Base-by-base conservation (phyloP, 2,888 invertebrate species). In the Harmothoe impar region DNA sequence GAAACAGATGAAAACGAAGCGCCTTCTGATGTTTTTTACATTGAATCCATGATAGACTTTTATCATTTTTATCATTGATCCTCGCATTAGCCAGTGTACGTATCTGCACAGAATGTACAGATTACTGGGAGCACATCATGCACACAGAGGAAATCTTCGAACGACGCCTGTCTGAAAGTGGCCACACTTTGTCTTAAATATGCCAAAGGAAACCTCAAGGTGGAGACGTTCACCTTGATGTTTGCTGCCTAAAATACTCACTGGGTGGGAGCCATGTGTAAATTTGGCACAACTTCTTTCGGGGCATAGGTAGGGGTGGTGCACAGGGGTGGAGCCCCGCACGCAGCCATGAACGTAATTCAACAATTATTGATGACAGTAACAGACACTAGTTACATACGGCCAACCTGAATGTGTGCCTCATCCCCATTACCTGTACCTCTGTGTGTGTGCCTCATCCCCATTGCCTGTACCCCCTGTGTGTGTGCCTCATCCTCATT, bases 241-340 rank as follows among this genome's bases (percentile, higher is more conserved):
- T n/a, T 7, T 62, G 3, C 12, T 62, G 62, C 62, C 20, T 62
- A 62, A 62, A 62, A 62, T 62, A 62, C 62, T 62, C n/a, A 62
- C 62, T 62, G 20, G 62, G 62, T n/a, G n/a, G 3, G n/a, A 62
- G 43, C 20, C 62, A 62, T n/a, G 20, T 5, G 23, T n/a, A 20
- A 62, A 62, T 62, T 62, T 62, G 62, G 62, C 62, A 62, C 62
- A n/a, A 20, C n/a, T 62, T 62, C 62, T 62, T 62, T 62, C 62
- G 20, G 12, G 7, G 3, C 43, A 7, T 3, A 43, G 43, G 3
- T 43, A 43, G 43, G 43, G 43, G 43, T 43, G 43, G 43, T 3
- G 10, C 5, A 10, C 5, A 43, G 43, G 43, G 43, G 43, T 3
- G 43, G 43, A 10, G 43, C 62, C 15, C 62, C 15, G 62, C n/a